phyloP scores from a whole-genome alignment of 37 sponge, comb jelly and placozoan species.

The Bolinopsis microptera region DNA sequence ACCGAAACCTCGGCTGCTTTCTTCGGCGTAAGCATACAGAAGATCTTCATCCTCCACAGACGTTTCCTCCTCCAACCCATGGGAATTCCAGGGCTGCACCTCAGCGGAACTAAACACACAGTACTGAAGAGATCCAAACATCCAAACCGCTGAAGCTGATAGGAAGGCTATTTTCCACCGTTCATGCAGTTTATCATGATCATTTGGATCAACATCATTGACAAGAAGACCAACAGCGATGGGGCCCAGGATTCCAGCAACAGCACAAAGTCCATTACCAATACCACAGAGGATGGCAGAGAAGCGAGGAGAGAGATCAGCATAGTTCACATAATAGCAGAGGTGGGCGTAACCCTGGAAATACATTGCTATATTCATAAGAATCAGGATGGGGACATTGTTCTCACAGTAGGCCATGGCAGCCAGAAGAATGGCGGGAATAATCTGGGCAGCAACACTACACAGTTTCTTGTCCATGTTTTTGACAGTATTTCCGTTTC shows the following conservation, averaged over 20 bases:
- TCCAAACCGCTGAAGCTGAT: not conserved
- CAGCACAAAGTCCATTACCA: constrained; percentile 24
- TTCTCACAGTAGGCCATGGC: not conserved
- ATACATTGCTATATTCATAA: constrained; percentile 56
- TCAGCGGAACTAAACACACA: not conserved
- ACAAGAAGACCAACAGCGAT: not conserved
- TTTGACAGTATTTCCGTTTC: not conserved
- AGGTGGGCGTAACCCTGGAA: constrained; percentile 41
- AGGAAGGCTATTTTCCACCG: constrained; percentile 35
- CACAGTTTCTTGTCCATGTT: not conserved
- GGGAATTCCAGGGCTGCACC: not conserved
- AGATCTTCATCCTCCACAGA: not conserved
- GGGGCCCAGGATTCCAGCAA: constrained; percentile 15
- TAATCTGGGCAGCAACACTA: not conserved
- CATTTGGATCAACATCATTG: not conserved
- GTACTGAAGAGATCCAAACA: constrained; percentile 15
- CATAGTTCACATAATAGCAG: constrained; percentile 27
- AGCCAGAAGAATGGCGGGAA: constrained; percentile 34
- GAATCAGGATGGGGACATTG: constrained; percentile 7
- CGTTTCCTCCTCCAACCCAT: not conserved
- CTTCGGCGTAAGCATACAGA: too few species aligned
- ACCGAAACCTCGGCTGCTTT: not conserved
- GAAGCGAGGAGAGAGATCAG: constrained; percentile 54
- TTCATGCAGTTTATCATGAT: not conserved
- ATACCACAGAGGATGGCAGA: constrained; percentile 36